Conservation (phyloP, 2,888 invertebrate genomes). For the Falcaria lacertinaria region DNA sequence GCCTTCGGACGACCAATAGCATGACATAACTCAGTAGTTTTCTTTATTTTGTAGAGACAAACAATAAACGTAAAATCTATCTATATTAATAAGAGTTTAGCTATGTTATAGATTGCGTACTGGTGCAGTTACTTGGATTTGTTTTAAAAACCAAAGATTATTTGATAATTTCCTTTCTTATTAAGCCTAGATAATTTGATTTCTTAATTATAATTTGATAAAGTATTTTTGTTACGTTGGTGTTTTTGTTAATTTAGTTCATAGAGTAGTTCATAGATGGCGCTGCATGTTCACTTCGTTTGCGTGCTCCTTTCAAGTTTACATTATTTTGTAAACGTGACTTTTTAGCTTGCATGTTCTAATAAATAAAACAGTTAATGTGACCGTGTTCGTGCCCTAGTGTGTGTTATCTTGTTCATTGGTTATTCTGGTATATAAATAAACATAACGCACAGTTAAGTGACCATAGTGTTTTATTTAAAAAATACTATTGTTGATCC, state of each 20-base stretch:
- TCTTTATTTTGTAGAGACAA: neutral
- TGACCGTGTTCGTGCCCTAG: neutral
- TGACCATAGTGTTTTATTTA: no score
- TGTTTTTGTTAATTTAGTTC: neutral
- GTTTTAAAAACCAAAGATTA: conserved; percentile 27
- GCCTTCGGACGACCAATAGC: conserved; percentile 79
- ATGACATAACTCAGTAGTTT: neutral
- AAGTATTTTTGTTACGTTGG: no score
- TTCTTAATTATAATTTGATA: no score
- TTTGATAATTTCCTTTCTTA: no score
- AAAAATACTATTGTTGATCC: no score
- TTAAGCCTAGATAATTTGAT: no score
- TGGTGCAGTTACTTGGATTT: conserved; percentile 9
- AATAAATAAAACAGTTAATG: neutral
- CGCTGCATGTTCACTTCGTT: neutral
- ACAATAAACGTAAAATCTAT: neutral
- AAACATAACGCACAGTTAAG: no score
- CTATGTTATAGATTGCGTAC: conserved; percentile 11
- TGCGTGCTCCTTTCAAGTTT: neutral
- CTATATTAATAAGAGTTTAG: neutral
- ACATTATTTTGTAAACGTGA: neutral
- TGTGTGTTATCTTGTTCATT: neutral
- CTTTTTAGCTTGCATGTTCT: neutral
- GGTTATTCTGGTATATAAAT: no score
- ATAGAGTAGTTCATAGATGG: neutral